Percentiles rank a stretch among this genome's conserved stretches.
phyloP scores from a whole-genome alignment of 2,888 invertebrate genomes.

The Portevinia maculata region DNA sequence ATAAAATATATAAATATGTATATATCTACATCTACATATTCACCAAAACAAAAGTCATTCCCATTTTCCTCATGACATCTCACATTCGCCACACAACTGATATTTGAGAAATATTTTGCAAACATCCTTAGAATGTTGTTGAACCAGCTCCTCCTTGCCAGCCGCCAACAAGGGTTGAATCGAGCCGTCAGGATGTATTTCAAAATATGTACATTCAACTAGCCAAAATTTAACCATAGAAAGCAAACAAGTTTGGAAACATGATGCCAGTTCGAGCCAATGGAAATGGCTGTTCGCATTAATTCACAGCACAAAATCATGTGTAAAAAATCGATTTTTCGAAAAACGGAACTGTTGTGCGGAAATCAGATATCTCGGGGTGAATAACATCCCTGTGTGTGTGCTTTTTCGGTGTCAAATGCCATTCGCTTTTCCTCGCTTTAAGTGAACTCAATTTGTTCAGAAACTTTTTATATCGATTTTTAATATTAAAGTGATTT shows the following conservation, averaged over 20 bases:
- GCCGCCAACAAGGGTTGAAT: neutral
- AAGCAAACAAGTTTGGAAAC: constrained; percentile 8
- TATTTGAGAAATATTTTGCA: neutral
- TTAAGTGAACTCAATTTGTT: constrained; percentile 26
- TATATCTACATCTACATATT: neutral
- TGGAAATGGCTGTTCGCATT: neutral
- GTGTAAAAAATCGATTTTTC: constrained; percentile 52
- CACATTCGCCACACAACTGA: neutral
- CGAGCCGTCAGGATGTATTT: neutral
- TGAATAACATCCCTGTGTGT: constrained; percentile 48
- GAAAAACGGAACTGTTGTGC: constrained; percentile 55
- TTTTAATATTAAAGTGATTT: constrained; percentile 37
- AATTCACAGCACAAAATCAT: constrained; percentile 3
- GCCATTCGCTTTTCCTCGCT: constrained; percentile 8
- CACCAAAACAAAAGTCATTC: neutral
- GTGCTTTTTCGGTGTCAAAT: constrained; percentile 27
- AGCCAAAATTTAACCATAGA: neutral
- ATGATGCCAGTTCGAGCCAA: neutral
- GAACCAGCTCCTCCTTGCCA: neutral
- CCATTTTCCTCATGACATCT: neutral
- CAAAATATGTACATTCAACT: neutral
- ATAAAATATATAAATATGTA: no score
- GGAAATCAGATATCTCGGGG: constrained; percentile 52
- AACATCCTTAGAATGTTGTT: neutral
- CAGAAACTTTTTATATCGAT: constrained; percentile 34